Percentiles rank a stretch among this genome's conserved stretches.
These are phyloP conservation scores for Harpalus rufipes DNA, from an alignment of 2,888 invertebrate species.

Conservation along the genomic window DNA sequence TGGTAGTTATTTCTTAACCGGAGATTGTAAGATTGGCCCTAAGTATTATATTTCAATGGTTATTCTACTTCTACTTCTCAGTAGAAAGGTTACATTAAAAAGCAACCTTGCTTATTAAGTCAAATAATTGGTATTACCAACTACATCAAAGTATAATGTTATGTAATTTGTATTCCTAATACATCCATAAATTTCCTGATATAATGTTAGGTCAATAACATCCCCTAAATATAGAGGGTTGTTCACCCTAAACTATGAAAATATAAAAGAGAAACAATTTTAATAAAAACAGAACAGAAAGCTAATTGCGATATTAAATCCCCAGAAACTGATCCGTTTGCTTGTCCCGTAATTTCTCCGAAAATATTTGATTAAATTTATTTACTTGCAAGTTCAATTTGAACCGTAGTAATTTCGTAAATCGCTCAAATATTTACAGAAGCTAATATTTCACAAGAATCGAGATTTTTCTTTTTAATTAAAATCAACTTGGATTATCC, in stretches of 20 bases:
- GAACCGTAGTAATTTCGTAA: slow-evolving; percentile 45
- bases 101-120: too few relatives aligned
- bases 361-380: slow-evolving; percentile 53
- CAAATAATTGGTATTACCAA: too few relatives aligned
- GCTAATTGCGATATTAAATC: slow-evolving; percentile 8
- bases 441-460: slow-evolving; percentile 54
- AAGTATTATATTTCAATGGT: too few relatives aligned
- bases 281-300: not conserved
- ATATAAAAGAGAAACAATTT: too few relatives aligned
- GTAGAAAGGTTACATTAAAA: too few relatives aligned
- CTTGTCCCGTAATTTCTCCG: slow-evolving; percentile 26
- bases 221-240: not conserved
- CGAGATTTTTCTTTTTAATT: slow-evolving; percentile 51
- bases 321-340: slow-evolving; percentile 12
- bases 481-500: slow-evolving; percentile 53
- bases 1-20: too few relatives aligned
- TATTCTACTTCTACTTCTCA: too few relatives aligned
- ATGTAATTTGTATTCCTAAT: too few relatives aligned
- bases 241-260: not conserved
- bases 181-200: not conserved
- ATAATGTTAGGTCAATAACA: not conserved
- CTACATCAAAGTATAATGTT: too few relatives aligned
- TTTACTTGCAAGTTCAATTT: slow-evolving; percentile 42
- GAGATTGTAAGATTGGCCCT: not conserved
- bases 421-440: slow-evolving; percentile 53